Base-by-base conservation (phyloP, 2,113 vertebrate species). In the Oncorhynchus clarkii region DNA sequence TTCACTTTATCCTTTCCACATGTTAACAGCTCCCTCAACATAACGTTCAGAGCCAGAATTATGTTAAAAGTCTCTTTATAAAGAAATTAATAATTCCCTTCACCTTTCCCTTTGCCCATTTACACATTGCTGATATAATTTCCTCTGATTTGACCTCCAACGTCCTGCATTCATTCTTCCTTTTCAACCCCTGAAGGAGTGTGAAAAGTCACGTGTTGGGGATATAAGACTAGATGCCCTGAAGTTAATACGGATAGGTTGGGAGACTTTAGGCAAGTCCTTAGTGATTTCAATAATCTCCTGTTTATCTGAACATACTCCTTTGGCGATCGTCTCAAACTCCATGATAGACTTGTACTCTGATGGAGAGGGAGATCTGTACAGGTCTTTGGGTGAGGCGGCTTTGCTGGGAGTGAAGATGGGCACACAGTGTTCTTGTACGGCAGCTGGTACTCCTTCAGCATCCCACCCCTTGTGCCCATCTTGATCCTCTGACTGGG, bases 371-470 rank as follows among this genome's bases (percentile, higher is more conserved):
- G 64, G 70, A 29, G 74, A 49, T 11, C 70, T 65, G 69, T 78
- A 20, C 2, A 60, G 62, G 18, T 82, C 72, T 45, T 62, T 72
- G 13, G 11, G 26, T 5, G 62, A 49, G 4, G 34, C 31, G 12
- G 80, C 45, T n/a, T 81, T 84, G 67, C 79, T 81, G 48, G 85
- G 83, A 26, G 78, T 69, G 68, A 89, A 90, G 9, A 89, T 80
- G 57, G 84, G 80, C 8, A 90, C 73, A 0, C 79, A 85, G 78
- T 9, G 0, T 45, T 45, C 39, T 11, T 45, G 39, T 83, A 88
- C 0, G 81, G 84, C 62, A 88, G 77, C 26, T 60, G 72, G 60
- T 88, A 86, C 59, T 79, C 60, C 13, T 18, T 4, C 79, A 86
- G 73, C 51, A 83, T 75, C 70, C 69, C 39, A 27, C 87, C 83